phyloP scores from a whole-genome alignment of 2,113 vertebrate species.

The Pandion haliaetus region DNA sequence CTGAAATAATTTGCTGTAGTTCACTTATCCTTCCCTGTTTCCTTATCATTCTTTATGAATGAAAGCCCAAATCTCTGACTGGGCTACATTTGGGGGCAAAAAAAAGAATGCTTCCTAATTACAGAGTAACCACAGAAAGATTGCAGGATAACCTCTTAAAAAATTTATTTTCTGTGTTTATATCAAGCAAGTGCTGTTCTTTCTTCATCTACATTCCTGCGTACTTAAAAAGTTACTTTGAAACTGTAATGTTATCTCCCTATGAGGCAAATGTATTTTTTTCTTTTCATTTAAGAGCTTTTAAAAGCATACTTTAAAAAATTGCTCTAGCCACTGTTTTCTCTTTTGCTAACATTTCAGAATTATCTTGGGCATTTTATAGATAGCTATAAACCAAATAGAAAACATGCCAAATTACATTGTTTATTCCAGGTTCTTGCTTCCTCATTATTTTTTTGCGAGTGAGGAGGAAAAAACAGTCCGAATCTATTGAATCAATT shows the following conservation, averaged over 20 bases:
- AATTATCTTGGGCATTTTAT: slow-evolving; percentile 1
- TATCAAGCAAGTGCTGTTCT: neutral
- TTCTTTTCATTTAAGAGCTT: neutral
- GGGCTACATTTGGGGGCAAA: neutral
- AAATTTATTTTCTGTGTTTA: neutral
- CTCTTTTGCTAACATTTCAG: slow-evolving; percentile 6
- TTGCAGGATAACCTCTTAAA: neutral
- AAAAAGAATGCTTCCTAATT: neutral
- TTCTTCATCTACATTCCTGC: neutral
- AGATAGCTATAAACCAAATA: slow-evolving; percentile 17
- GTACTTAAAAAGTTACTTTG: slow-evolving; percentile 8
- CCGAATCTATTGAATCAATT: neutral
- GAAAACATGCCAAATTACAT: neutral
- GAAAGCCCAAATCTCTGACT: neutral
- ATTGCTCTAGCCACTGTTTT: slow-evolving; percentile 13
- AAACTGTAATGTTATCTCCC: neutral
- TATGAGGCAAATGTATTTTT: neutral
- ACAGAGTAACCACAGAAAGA: neutral
- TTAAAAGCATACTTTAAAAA: slow-evolving; percentile 25
- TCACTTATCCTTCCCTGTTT: neutral
- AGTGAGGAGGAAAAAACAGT: neutral
- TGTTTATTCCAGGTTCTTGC: neutral
- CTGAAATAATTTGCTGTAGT: neutral
- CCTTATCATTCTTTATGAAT: neutral
- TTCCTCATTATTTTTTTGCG: neutral